A percentile compares a stretch with the other conserved stretches of the same genome.
Conservation (phyloP, 2,797 vertebrate genomes). For the Smutsia gigantea region DNA sequence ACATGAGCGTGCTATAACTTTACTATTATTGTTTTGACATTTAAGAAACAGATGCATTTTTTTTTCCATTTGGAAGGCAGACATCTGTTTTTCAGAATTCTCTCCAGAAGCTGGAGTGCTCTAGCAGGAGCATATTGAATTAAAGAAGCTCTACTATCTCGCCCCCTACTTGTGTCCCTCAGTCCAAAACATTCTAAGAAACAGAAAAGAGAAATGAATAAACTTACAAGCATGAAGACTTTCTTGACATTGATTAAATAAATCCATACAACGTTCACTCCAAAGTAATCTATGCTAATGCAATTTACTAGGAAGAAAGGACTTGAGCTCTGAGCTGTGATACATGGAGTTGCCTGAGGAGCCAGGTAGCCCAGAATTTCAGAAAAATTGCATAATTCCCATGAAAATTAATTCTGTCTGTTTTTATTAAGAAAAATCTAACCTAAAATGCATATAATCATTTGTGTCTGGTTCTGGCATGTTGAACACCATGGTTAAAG, state of each 20-base stretch:
- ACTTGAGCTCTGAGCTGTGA: conserved; percentile 64
- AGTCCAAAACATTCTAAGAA: conserved; percentile 56
- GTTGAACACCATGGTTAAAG: conserved; percentile 15
- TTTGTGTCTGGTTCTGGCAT: conserved; percentile 54
- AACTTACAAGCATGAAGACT: conserved; percentile 58
- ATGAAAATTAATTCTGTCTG: conserved; percentile 73
- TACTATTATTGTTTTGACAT: conserved; percentile 86
- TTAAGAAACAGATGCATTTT: conserved; percentile 83
- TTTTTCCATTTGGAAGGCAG: conserved; percentile 82
- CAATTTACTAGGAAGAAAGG: conserved; percentile 63
- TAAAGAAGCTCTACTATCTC: conserved; percentile 66
- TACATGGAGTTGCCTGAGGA: conserved; percentile 71
- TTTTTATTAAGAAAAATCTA: conserved; percentile 74
- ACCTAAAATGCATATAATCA: conserved; percentile 49
- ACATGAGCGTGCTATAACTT: conserved; percentile 76
- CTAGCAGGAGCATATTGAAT: conserved; percentile 75
- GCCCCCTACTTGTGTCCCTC: background rate
- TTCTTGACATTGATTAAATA: conserved; percentile 74
- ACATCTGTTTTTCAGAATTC: conserved; percentile 84
- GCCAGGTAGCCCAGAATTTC: conserved; percentile 55
- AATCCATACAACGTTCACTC: conserved; percentile 56
- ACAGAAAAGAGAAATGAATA: conserved; percentile 70
- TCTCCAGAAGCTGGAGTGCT: conserved; percentile 83
- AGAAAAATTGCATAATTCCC: conserved; percentile 71
- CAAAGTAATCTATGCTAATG: conserved; percentile 78